Evolutionary conservation across 2,888 invertebrate genomes (phyloP).

Genomic region (Acronicta alni): DNA sequence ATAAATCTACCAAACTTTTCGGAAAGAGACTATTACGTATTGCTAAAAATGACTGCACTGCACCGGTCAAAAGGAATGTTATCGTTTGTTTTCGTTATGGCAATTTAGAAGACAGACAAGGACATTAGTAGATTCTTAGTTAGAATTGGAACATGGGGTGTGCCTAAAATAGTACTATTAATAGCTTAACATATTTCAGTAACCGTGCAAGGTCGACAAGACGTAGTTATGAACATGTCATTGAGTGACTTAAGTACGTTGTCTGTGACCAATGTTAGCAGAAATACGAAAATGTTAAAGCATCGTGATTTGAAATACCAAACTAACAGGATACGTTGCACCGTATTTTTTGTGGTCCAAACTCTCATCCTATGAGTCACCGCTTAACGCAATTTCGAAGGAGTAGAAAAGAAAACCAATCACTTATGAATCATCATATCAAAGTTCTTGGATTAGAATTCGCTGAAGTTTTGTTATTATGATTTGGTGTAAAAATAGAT

Average conservation of each 20-base stretch:
- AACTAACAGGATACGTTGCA: conserved; percentile 43
- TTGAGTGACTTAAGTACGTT: conserved; percentile 55
- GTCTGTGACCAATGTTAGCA: conserved; percentile 20
- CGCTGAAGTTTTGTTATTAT: conserved; percentile 21
- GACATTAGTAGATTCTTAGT: conserved; percentile 51
- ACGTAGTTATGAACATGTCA: conserved; percentile 44
- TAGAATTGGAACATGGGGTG: conserved; percentile 41
- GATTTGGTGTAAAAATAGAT: conserved; percentile 39
- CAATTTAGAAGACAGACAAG: conserved; percentile 57
- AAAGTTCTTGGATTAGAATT: conserved; percentile 46
- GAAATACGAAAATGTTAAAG: conserved; percentile 19
- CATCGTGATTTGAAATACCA: conserved; percentile 25
- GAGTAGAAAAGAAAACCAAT: conserved; percentile 50
- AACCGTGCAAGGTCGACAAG: conserved; percentile 55
- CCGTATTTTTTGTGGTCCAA: conserved; percentile 39
- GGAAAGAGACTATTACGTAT: conserved; percentile 49
- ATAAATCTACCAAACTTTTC: conserved; percentile 54
- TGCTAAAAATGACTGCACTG: conserved; percentile 45
- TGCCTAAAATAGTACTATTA: conserved; percentile 46
- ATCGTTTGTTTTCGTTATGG: conserved; percentile 44
- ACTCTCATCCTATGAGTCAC: conserved; percentile 44
- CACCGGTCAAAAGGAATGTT: conserved; percentile 24
- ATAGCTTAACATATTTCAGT: conserved; percentile 56
- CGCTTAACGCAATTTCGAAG: conserved; percentile 38
- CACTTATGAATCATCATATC: conserved; percentile 51